Conservation (phyloP, 2,888 invertebrate species). For the Tachina fera region DNA sequence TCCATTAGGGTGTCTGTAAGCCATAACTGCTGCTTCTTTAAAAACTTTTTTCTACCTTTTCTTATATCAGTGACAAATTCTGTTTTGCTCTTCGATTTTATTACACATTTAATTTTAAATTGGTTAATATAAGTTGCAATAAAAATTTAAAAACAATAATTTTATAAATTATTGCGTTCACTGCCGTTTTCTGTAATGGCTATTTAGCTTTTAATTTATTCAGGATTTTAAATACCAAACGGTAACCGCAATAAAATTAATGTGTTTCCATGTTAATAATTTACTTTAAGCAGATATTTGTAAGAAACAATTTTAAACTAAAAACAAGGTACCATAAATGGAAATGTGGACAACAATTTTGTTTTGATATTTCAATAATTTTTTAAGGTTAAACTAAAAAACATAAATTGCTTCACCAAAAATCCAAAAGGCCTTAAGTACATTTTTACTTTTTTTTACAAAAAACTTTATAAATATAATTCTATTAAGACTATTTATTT, state of each 20-base stretch:
- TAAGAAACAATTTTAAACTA: not conserved
- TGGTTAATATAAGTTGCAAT: constrained; percentile 67
- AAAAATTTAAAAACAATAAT: constrained; percentile 61
- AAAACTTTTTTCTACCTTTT: not conserved
- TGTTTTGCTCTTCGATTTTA: not conserved
- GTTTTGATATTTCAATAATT: no score
- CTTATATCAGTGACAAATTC: constrained; percentile 57
- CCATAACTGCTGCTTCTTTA: not conserved
- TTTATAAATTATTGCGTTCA: constrained; percentile 63
- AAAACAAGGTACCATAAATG: not conserved
- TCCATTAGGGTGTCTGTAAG: not conserved
- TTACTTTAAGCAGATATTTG: not conserved
- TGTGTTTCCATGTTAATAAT: constrained; percentile 2
- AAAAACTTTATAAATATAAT: no score
- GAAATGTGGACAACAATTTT: not conserved
- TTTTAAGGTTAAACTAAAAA: no score
- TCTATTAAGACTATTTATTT: no score
- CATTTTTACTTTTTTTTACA: no score
- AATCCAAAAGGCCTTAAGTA: no score
- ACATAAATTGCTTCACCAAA: no score
- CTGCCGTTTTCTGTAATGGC: constrained; percentile 43
- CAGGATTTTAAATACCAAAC: not conserved
- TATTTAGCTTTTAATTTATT: not conserved
- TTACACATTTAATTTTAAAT: constrained; percentile 55
- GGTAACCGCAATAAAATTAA: not conserved